These are phyloP conservation scores for Sebastolobus altivelis DNA, from an alignment of 2,797 vertebrate species.

Conservation along the genomic window DNA sequence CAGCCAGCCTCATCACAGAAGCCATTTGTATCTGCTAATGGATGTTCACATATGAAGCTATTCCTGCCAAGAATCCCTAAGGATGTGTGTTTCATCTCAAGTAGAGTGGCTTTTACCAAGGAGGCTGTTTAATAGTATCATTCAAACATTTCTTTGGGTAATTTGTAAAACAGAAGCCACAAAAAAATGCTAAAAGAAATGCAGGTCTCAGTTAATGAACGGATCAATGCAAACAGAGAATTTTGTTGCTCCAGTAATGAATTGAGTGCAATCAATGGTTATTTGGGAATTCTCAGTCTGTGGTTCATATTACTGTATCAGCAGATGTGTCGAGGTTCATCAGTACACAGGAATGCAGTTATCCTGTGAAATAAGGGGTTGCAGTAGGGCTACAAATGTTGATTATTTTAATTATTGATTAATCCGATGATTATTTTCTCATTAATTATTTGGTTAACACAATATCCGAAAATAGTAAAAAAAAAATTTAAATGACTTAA, in stretches of 20 bases:
- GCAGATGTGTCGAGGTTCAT: background rate
- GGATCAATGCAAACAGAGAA: background rate
- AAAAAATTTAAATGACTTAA: background rate
- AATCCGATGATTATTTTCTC: background rate
- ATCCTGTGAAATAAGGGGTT: background rate
- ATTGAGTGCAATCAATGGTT: background rate
- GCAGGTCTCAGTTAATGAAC: background rate
- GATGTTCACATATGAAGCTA: conserved; percentile 27
- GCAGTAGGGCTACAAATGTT: background rate
- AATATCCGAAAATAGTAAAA: background rate
- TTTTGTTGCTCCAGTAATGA: background rate
- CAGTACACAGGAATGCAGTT: background rate
- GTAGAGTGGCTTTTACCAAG: background rate
- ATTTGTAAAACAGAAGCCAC: background rate
- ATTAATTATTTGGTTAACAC: background rate
- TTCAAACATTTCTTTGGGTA: background rate
- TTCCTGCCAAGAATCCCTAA: conserved; percentile 2
- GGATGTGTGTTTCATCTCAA: conserved; percentile 16
- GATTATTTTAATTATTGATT: background rate
- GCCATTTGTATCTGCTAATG: conserved; percentile 45
- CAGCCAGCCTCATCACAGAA: conserved; percentile 18
- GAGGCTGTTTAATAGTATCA: background rate
- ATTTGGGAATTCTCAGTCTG: background rate
- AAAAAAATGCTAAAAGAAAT: background rate
- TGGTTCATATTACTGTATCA: background rate